These are phyloP conservation scores for Darevskia nairensis DNA, from an alignment of 2,797 vertebrate genomes.

Conservation along the genomic window DNA sequence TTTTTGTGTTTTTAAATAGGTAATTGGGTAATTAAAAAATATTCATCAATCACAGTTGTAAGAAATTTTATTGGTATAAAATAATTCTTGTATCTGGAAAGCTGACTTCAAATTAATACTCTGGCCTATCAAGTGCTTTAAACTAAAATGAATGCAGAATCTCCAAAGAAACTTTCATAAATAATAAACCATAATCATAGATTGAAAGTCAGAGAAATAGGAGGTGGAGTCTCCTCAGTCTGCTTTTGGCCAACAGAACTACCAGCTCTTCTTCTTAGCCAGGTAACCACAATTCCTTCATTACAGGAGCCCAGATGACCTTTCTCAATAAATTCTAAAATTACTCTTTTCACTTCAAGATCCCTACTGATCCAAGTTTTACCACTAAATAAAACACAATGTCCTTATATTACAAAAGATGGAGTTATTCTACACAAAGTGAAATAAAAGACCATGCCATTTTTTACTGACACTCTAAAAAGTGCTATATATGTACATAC, in stretches of 20 bases:
- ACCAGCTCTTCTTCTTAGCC: not conserved
- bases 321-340: not conserved
- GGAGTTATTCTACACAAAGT: not conserved
- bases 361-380: not conserved
- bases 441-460: not conserved
- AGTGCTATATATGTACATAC: too few relatives aligned
- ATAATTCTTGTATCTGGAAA: not conserved
- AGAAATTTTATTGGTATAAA: not conserved
- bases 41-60: not conserved
- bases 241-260: not conserved
- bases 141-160: not conserved
- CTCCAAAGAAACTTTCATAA: not conserved
- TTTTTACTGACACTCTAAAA: too few relatives aligned
- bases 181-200: not conserved
- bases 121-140: not conserved
- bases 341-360: not conserved
- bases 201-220: not conserved
- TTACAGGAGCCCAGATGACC: not conserved
- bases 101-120: not conserved
- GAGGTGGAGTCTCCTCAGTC: not conserved
- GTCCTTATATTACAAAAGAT: not conserved
- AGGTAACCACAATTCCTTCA: not conserved
- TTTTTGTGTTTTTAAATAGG: slow-evolving; percentile 53
- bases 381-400: not conserved
- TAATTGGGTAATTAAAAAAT: not conserved